Base-by-base conservation (phyloP, 2,113 vertebrate species). In the Ranitomeya imitator region DNA sequence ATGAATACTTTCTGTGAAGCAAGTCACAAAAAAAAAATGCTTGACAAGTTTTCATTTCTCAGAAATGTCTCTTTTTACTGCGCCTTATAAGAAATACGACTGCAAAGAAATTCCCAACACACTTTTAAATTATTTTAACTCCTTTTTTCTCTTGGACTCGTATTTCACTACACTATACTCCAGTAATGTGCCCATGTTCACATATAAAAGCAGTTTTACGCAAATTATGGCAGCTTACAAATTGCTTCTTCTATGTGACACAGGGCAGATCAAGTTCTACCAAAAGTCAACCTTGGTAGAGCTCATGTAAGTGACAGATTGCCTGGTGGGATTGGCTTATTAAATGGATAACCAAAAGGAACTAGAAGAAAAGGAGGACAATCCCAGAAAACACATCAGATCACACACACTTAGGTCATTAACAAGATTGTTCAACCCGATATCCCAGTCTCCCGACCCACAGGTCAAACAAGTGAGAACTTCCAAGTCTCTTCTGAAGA, bases 1-100 rank as follows among this genome's bases (percentile, higher is more conserved):
- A 81, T 81, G 55, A 81, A 81, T 81, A 81, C 79, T 81, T 26
- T 81, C 57, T 81, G 54, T 59, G 59, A 81, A 81, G n/a, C 23
- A 81, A 60, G 55, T 61, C 73, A 81, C 55, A 55, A 79, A 59
- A 81, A 59, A 81, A 73, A 61, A 61, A 59, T 37, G 79, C 79
- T 81, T 45, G 57, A 81, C 79, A 81, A 81, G 26, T 59, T 81
- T 12, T 37, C 52, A 79, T 54, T 79, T 79, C 79, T 61, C 79
- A 60, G 79, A 81, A 81, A 81, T 60, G 54, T 61, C 55, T 81
- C 54, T 57, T 67, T 74, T 74, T 74, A 54, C 37, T 85, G 83
- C 19, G 26, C 83, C 52, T 67, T 67, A 67, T 19, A 76, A 69
- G 65, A 85, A 55, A 71, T 69, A 74, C 23, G 65, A 85, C 61